phyloP scores from a whole-genome alignment of 2,113 vertebrate genomes.

The Rhadina sibilatrix region DNA sequence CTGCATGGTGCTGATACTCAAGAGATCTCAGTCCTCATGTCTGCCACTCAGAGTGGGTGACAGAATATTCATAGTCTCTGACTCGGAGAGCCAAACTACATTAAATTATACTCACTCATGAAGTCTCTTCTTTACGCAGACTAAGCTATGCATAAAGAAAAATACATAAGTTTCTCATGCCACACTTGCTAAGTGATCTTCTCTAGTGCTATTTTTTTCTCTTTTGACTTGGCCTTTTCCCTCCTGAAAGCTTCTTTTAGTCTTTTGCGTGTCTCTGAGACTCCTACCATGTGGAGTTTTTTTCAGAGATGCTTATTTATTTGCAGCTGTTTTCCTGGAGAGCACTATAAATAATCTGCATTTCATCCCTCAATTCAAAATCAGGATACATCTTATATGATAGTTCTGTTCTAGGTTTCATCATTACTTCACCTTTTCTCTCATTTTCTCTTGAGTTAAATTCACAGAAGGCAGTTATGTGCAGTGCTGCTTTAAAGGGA shows the following conservation, averaged over 20 bases:
- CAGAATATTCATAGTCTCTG: background rate
- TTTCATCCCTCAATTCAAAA: background rate
- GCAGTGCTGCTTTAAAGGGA: background rate
- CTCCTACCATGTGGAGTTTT: background rate
- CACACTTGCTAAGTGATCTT: background rate
- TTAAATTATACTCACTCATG: background rate
- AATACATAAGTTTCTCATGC: background rate
- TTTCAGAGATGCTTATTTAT: background rate
- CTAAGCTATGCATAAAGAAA: background rate
- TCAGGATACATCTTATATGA: background rate
- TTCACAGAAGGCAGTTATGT: background rate
- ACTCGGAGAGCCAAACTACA: background rate
- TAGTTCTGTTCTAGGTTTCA: background rate
- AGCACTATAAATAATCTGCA: background rate
- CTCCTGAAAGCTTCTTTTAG: background rate
- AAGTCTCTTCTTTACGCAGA: background rate
- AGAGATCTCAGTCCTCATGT: background rate
- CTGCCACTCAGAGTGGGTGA: background rate
- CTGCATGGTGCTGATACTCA: background rate
- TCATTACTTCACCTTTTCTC: background rate
- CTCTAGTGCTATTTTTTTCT: background rate
- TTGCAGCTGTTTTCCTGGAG: background rate
- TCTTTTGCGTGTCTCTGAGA: background rate
- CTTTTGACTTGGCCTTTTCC: background rate
- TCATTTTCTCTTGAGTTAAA: background rate